phyloP scores from a whole-genome alignment of 2,797 vertebrate species.

The Dromococcyx pavoninus region DNA sequence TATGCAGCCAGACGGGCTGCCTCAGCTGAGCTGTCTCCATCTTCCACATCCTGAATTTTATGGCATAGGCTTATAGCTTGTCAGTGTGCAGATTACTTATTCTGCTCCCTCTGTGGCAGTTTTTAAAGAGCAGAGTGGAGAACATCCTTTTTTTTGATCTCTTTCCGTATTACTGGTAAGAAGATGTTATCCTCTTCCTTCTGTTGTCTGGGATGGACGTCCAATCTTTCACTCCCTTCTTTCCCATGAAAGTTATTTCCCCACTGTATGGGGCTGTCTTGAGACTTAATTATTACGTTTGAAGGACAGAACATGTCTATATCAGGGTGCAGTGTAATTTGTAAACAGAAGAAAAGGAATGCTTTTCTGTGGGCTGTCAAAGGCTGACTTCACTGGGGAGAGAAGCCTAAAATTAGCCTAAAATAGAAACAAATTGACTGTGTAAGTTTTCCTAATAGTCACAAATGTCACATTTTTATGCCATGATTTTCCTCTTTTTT shows the following conservation, averaged over 20 bases:
- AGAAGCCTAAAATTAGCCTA: neutral
- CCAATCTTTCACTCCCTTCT: neutral
- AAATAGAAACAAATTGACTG: constrained; percentile 1
- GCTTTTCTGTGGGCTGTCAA: neutral
- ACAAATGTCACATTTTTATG: neutral
- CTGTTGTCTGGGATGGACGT: no score
- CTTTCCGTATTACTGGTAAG: neutral
- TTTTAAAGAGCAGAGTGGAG: neutral
- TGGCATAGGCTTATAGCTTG: neutral
- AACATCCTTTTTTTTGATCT: neutral
- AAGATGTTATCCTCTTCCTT: neutral
- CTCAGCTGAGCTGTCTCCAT: neutral
- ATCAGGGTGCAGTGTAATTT: neutral
- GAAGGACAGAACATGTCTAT: neutral
- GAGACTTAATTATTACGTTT: neutral
- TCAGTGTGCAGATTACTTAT: fast-evolving
- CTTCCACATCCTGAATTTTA: neutral
- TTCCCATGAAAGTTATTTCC: neutral
- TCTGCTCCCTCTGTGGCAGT: neutral
- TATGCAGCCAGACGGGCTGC: neutral
- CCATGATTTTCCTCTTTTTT: neutral
- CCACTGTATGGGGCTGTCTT: neutral
- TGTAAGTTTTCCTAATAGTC: neutral
- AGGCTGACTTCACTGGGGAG: neutral
- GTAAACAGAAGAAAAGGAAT: neutral